Evolutionary conservation across 1,140 invertebrate genomes (phyloP), one percentile per base, ranked within the genome.

Genomic region (Formica selysi): DNA sequence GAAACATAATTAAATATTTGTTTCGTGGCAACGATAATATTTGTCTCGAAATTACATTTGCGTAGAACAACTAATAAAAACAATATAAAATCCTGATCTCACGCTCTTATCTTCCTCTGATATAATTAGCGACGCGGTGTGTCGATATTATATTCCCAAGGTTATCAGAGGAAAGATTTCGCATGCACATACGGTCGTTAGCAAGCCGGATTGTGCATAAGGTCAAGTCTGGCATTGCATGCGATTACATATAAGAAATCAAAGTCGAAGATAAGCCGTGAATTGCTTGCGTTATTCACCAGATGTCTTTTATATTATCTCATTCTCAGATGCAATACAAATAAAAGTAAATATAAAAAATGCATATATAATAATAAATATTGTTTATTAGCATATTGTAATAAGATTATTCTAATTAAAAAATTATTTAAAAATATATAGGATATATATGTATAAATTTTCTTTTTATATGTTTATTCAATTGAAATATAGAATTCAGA

Each of bases 111-210:
- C 88, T 81, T 22, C 1, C 16, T 16, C 41, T 29, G 89, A 84
- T 90, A 87, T 74, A 90, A 89, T 89, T 89, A 86, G 74, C 73
- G 36, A 76, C 54, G 16, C 48, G 62, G 61, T 71, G 68, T 44
- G 79, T 16, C 51, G 71, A 84, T 79, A 74, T 86, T 74, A 85
- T 74, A 73, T 67, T 78, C n/a, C 36, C 22, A 59, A 79, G 88
- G 67, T 92, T 92, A 92, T 92, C 91, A 65, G 29, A n/a, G 26
- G 48, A 59, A 70, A 57, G 86, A 85, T 86, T 87, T 71, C 41
- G 61, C 73, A 71, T 88, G 73, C 79, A 44, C 6, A 76, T 88
- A 71, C 87, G 36, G 54, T 19, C 65, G 51, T 32, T n/a, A 70
- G 36, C 54, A 85, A 57, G 73, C 36, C 62, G 54, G 32, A 78